Conservation (phyloP, 2,797 vertebrate species). For the Mustela erminea region DNA sequence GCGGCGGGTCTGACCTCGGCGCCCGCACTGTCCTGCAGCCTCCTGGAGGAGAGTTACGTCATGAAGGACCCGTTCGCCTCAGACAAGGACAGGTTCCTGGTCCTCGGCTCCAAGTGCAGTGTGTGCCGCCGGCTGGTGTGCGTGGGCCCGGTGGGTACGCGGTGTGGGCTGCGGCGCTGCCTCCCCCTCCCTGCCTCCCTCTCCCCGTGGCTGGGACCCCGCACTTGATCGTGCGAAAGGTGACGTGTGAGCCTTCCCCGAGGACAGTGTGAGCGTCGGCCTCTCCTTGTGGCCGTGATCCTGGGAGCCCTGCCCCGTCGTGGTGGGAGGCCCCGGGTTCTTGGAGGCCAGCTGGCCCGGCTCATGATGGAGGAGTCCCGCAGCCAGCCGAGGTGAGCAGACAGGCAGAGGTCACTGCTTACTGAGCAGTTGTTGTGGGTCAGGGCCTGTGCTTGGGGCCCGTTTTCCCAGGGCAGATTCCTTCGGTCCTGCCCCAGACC, state of each 20-base stretch:
- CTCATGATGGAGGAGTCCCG: background rate
- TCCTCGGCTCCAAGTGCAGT: conserved; percentile 92
- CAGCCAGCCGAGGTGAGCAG: background rate
- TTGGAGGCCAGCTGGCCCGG: background rate
- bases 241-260: background rate
- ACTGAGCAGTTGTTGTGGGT: background rate
- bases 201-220: background rate
- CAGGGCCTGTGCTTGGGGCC: background rate
- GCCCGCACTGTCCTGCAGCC: conserved; percentile 82
- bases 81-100: conserved; percentile 92
- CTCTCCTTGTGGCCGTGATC: background rate
- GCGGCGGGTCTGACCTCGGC: fast-evolving
- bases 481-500: background rate
- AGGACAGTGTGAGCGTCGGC: fast-evolving
- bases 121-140: conserved; percentile 91
- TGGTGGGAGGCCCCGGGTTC: background rate
- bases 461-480: background rate
- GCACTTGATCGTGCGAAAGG: fast-evolving
- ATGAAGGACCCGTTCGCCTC: conserved; percentile 94
- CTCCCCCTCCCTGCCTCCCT: too few species aligned
- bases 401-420: background rate
- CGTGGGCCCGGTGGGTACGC: conserved; percentile 89
- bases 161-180: fast-evolving
- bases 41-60: conserved; percentile 94
- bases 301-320: background rate